A percentile compares a stretch with the other conserved stretches of the same genome.
These are phyloP conservation scores for Montipora capitata DNA, from an alignment of 92 coral and sea anemone species.

Conservation along the genomic window DNA sequence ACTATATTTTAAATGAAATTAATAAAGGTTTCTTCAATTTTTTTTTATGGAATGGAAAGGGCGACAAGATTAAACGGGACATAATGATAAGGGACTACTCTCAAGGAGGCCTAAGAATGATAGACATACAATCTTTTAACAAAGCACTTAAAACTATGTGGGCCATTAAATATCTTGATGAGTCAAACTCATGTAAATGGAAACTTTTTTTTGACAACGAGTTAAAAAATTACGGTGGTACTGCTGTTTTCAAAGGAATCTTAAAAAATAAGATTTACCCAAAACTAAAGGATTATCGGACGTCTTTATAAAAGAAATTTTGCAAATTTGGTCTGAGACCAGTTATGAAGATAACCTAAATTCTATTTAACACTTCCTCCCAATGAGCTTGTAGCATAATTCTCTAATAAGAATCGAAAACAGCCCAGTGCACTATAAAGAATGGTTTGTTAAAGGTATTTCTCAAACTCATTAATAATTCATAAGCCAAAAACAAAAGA, in stretches of 20 bases:
- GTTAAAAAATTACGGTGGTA: slow-evolving; percentile 24
- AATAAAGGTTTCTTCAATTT: slow-evolving; percentile 3
- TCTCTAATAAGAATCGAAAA: slow-evolving; percentile 12
- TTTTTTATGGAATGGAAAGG: slow-evolving; percentile 35
- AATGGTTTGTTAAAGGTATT: not conserved
- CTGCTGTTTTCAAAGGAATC: slow-evolving; percentile 10
- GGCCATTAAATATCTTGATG: slow-evolving; percentile 28
- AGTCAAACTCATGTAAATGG: slow-evolving; percentile 8
- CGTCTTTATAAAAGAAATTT: not conserved
- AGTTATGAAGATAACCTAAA: not conserved
- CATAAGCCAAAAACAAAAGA: no score
- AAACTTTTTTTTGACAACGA: not conserved
- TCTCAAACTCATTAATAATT: no score
- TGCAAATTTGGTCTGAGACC: not conserved
- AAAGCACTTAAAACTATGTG: slow-evolving; percentile 26
- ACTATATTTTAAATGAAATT: not conserved
- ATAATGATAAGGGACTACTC: slow-evolving; percentile 13
- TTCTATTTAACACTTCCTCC: not conserved
- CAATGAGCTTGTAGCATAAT: slow-evolving; percentile 24
- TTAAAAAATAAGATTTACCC: slow-evolving; percentile 12
- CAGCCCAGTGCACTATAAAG: slow-evolving; percentile 10
- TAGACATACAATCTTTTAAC: slow-evolving; percentile 17
- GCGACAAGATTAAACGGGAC: slow-evolving; percentile 17
- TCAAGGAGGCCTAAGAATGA: slow-evolving; percentile 25
- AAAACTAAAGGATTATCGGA: not conserved